Evolutionary conservation across 1,140 invertebrate genomes (phyloP).

Genomic region (Forficula auricularia): DNA sequence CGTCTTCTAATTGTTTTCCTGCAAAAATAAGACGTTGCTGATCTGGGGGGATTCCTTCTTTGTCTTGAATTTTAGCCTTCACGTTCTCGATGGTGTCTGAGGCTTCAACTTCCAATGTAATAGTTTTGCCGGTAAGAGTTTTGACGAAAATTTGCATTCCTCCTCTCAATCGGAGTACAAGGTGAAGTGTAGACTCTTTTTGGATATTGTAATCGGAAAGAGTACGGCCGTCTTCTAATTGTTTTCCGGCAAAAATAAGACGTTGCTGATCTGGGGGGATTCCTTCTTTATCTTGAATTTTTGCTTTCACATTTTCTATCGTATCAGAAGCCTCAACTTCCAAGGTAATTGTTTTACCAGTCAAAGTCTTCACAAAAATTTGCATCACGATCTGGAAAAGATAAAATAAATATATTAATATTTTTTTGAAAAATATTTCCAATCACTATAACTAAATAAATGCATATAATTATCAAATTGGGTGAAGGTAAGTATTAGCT

Average conservation of each 20-base stretch:
- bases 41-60: constrained; percentile 46
- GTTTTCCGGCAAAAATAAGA: constrained; percentile 60
- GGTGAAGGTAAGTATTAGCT: too few species aligned
- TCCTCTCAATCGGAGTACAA: constrained; percentile 60
- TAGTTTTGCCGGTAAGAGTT: constrained; percentile 48
- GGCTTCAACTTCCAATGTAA: constrained; percentile 53
- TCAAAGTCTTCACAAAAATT: constrained; percentile 66
- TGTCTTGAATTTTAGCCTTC: constrained; percentile 53
- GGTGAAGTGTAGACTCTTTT: constrained; percentile 47
- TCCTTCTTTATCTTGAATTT: constrained; percentile 56
- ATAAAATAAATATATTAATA: constrained; percentile 26
- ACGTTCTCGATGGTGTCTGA: constrained; percentile 48
- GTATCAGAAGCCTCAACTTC: constrained; percentile 60
- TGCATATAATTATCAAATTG: too few species aligned
- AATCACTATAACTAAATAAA: too few species aligned
- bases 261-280: constrained; percentile 55
- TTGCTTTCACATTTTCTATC: constrained; percentile 64
- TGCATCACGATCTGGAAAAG: constrained; percentile 62
- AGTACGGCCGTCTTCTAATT: constrained; percentile 65
- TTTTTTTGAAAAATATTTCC: too few species aligned
- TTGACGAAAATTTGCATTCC: constrained; percentile 63
- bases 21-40: constrained; percentile 43
- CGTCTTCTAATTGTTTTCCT: constrained; percentile 44
- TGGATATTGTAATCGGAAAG: constrained; percentile 56
- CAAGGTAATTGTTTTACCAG: constrained; percentile 66